phyloP scores from a whole-genome alignment of 2,888 invertebrate species.

The Apamea epomidion region DNA sequence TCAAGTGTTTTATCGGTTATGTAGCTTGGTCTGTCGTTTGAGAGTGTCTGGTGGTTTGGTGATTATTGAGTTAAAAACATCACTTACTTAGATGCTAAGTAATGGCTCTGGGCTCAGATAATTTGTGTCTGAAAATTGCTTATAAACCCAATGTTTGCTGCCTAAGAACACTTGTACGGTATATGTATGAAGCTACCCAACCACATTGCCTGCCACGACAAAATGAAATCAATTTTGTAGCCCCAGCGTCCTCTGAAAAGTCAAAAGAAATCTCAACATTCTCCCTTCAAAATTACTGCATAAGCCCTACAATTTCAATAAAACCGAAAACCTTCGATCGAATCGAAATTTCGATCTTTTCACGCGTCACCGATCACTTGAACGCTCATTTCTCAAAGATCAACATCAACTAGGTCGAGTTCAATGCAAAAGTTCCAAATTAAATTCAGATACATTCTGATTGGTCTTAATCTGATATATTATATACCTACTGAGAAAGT shows the following conservation, averaged over 20 bases:
- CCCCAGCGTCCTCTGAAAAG: conserved; percentile 1
- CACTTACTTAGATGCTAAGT: neutral
- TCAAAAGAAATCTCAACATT: conserved; percentile 19
- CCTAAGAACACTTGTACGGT: neutral
- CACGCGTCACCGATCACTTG: conserved; percentile 35
- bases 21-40: conserved; percentile 59
- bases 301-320: conserved; percentile 30
- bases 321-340: conserved; percentile 21
- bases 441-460: conserved; percentile 65
- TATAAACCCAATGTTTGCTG: neutral
- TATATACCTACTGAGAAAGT: conserved; percentile 70
- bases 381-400: conserved; percentile 44
- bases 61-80: neutral
- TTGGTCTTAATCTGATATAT: conserved; percentile 72
- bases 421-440: conserved; percentile 58
- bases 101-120: neutral
- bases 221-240: neutral
- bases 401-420: conserved; percentile 54
- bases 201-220: neutral
- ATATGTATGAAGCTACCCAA: neutral
- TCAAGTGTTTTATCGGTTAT: conserved; percentile 68
- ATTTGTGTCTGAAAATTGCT: too few species aligned
- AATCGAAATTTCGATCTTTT: conserved; percentile 38
- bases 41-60: neutral
- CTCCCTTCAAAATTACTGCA: conserved; percentile 20